phyloP scores from a whole-genome alignment of 2,888 invertebrate species.

The Calliphora vomitoria region DNA sequence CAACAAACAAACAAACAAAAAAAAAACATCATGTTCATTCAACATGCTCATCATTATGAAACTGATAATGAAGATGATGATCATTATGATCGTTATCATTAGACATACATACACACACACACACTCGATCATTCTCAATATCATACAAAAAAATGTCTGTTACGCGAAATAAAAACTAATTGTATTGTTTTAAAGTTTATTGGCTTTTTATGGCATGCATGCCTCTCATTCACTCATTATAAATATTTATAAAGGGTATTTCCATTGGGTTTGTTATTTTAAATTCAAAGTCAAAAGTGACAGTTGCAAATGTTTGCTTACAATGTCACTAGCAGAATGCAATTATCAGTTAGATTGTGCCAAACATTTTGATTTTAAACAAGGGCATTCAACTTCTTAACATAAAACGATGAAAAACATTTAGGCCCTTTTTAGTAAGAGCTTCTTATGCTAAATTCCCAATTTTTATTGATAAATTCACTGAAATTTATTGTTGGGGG shows the following conservation, averaged over 20 bases:
- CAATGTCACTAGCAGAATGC: neutral
- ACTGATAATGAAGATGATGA: constrained; percentile 50
- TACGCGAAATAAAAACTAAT: constrained; percentile 50
- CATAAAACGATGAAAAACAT: too few relatives aligned
- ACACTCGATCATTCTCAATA: constrained; percentile 53
- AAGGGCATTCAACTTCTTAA: too few relatives aligned
- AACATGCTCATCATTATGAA: constrained; percentile 46
- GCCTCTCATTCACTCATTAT: constrained; percentile 26
- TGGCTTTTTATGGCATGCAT: constrained; percentile 70
- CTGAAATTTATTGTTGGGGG: too few relatives aligned
- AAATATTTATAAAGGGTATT: constrained; percentile 26
- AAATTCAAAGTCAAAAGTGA: constrained; percentile 35
- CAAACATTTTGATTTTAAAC: neutral
- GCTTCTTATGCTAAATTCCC: too few relatives aligned
- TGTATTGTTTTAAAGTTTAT: constrained; percentile 70
- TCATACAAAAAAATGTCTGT: constrained; percentile 40
- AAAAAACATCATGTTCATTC: constrained; percentile 33
- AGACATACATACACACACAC: constrained; percentile 3
- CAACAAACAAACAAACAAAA: neutral
- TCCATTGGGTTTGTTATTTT: constrained; percentile 17
- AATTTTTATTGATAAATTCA: too few relatives aligned
- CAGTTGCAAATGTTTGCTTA: neutral
- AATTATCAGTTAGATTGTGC: neutral
- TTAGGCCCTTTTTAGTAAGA: too few relatives aligned
- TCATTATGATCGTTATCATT: constrained; percentile 19